Conservation (phyloP, 2,888 invertebrate species). For the Volucella bombylans region DNA sequence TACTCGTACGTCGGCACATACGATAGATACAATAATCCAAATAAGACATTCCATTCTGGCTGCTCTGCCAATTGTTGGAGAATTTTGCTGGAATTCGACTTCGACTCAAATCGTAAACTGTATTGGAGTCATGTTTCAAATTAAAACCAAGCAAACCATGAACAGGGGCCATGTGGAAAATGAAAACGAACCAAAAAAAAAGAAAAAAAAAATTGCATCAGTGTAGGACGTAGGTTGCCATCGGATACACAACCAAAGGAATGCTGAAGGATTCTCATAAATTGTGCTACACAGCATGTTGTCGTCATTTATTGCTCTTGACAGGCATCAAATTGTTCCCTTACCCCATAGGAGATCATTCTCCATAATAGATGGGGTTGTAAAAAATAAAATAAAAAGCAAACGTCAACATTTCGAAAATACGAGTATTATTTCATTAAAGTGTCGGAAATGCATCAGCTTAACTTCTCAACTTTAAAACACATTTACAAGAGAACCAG, state of each 20-base stretch:
- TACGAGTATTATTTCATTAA: not conserved
- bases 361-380: constrained; percentile 27
- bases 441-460: not conserved
- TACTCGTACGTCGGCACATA: not conserved
- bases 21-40: not conserved
- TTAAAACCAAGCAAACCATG: constrained; percentile 7
- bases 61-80: constrained; percentile 1
- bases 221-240: constrained; percentile 28
- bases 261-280: constrained; percentile 49
- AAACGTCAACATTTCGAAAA: constrained; percentile 3
- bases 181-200: not conserved
- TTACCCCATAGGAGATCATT: constrained; percentile 30
- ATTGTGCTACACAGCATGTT: constrained; percentile 33
- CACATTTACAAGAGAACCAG: not conserved
- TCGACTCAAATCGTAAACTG: constrained; percentile 13
- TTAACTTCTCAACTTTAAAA: constrained; percentile 16
- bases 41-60: not conserved
- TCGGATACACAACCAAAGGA: constrained; percentile 28
- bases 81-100: constrained; percentile 19
- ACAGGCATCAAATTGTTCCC: constrained; percentile 13
- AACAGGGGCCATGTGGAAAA: not conserved
- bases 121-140: constrained; percentile 12
- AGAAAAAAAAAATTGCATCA: constrained; percentile 12
- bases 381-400: not conserved
- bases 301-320: constrained; percentile 48